These are phyloP conservation scores for Eciton burchellii DNA, from an alignment of 1,140 invertebrate genomes.

Conservation along the genomic window DNA sequence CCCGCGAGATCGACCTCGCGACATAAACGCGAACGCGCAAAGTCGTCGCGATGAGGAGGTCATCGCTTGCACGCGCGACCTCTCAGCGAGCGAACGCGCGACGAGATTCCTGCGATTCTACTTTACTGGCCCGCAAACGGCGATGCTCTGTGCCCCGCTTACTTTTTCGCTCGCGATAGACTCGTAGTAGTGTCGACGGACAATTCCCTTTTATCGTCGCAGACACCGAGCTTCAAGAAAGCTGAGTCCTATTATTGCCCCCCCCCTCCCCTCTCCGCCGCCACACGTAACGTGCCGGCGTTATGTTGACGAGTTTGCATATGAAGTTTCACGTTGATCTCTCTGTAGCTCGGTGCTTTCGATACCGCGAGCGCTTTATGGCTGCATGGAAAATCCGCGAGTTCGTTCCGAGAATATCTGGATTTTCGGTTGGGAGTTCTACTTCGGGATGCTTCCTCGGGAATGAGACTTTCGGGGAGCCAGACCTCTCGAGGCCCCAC, in stretches of 20 bases:
- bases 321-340: neutral
- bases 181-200: neutral
- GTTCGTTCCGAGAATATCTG: neutral
- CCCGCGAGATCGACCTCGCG: neutral
- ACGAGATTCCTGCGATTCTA: slow-evolving; percentile 28
- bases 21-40: neutral
- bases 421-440: neutral
- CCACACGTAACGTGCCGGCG: too few species aligned
- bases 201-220: slow-evolving; percentile 1
- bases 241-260: neutral
- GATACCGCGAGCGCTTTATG: neutral
- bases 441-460: neutral
- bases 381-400: neutral
- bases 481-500: too few species aligned
- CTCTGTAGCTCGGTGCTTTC: neutral
- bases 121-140: slow-evolving; percentile 36
- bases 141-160: neutral
- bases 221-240: neutral
- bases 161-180: slow-evolving; percentile 7
- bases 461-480: neutral
- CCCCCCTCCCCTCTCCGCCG: too few species aligned
- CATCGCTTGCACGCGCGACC: neutral
- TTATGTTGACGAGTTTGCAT: neutral
- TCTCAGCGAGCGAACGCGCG: slow-evolving; percentile 10
- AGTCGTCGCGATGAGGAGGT: slow-evolving; percentile 4